phyloP scores from a whole-genome alignment of 92 coral and sea anemone species.

The Isaurus tuberculatus region DNA sequence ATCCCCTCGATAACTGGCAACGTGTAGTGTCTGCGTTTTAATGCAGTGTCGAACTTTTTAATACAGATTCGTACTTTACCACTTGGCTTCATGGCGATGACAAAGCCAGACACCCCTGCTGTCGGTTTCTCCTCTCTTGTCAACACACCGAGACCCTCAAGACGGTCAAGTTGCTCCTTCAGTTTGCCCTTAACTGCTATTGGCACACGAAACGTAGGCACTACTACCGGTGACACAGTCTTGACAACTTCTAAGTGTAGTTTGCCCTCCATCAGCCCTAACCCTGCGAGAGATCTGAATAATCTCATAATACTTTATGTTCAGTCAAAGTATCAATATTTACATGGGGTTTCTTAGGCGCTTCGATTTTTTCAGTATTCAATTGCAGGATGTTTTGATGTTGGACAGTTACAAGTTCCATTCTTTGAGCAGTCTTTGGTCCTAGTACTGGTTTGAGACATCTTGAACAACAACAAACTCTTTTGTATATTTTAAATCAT shows the following conservation, averaged over 20 bases:
- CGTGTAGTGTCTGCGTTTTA: slow-evolving; percentile 50
- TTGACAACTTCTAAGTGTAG: slow-evolving; percentile 53
- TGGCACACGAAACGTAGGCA: slow-evolving; percentile 33
- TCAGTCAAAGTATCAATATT: slow-evolving; percentile 7
- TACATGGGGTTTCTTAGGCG: no score
- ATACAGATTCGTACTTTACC: slow-evolving; percentile 58
- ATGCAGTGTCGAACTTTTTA: slow-evolving; percentile 50
- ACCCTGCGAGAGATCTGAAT: slow-evolving; percentile 43
- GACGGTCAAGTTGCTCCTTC: slow-evolving; percentile 51
- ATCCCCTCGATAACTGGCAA: slow-evolving; percentile 53
- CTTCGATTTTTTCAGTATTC: no score
- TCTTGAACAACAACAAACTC: no score
- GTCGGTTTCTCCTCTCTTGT: slow-evolving; percentile 50
- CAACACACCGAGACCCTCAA: slow-evolving; percentile 41
- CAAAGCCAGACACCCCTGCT: slow-evolving; percentile 53
- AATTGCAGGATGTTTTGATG: no score
- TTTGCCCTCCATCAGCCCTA: slow-evolving; percentile 53
- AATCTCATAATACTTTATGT: slow-evolving; percentile 27
- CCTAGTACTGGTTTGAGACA: no score
- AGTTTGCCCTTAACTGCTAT: slow-evolving; percentile 41
- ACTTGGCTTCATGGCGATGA: slow-evolving; percentile 39
- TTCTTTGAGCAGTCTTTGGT: no score
- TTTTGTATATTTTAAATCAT: no score
- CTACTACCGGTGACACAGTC: slow-evolving; percentile 21
- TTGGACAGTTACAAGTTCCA: no score